Percentiles rank a stretch among this genome's conserved stretches.
These are phyloP conservation scores for Catamblyrhynchus diadema DNA, from an alignment of 2,797 vertebrate genomes.

Conservation along the genomic window DNA sequence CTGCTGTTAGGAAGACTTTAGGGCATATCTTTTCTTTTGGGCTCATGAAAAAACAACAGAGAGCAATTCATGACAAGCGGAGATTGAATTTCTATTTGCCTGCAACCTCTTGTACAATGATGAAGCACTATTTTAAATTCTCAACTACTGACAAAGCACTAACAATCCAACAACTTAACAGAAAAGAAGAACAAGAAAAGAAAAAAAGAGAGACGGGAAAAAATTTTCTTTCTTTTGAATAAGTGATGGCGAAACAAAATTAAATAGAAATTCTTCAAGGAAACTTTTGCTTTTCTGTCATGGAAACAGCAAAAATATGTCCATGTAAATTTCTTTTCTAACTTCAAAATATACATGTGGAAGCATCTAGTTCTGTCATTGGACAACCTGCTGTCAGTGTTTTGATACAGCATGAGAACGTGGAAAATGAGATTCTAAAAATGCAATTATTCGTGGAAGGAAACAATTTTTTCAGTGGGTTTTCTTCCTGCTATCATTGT, in stretches of 20 bases:
- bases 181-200: background rate
- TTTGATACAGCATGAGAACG: background rate
- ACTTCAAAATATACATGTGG: background rate
- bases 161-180: background rate
- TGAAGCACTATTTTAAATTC: background rate
- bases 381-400: background rate
- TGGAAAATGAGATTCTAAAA: background rate
- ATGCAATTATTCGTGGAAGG: background rate
- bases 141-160: background rate
- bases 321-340: background rate
- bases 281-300: background rate
- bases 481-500: background rate
- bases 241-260: background rate
- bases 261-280: background rate
- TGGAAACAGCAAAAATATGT: background rate
- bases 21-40: background rate
- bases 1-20: background rate
- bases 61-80: background rate
- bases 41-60: background rate
- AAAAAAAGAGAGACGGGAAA: rapidly evolving
- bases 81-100: background rate
- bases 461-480: background rate
- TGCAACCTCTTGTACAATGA: background rate
- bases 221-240: background rate
- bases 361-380: background rate